These are phyloP conservation scores for Empis livida DNA, from an alignment of 2,888 invertebrate genomes.

Conservation along the genomic window DNA sequence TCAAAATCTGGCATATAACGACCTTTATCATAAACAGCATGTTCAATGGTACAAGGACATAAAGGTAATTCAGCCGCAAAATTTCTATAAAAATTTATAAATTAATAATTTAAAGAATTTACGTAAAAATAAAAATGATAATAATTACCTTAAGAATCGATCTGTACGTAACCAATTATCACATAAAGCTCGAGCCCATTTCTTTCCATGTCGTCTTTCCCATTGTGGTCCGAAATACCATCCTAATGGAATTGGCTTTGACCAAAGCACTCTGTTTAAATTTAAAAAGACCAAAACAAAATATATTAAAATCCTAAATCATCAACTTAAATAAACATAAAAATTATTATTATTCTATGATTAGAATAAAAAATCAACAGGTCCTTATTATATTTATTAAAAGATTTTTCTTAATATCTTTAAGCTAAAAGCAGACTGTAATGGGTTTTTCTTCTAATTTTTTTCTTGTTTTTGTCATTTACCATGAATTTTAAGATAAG, in stretches of 20 bases:
- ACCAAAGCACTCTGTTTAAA: conserved; percentile 59
- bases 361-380: neutral
- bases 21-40: conserved; percentile 85
- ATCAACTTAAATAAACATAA: neutral
- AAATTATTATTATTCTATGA: neutral
- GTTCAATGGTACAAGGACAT: conserved; percentile 86
- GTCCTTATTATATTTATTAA: neutral
- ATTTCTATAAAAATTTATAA: conserved; percentile 43
- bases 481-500: too few relatives aligned
- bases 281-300: neutral
- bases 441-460: too few relatives aligned
- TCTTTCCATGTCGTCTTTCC: conserved; percentile 62
- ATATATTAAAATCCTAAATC: neutral
- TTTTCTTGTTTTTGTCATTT: too few relatives aligned
- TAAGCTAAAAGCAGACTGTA: too few relatives aligned
- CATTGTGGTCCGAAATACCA: conserved; percentile 91
- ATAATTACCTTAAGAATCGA: conserved; percentile 44
- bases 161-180: conserved; percentile 84
- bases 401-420: too few relatives aligned
- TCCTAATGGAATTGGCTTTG: conserved; percentile 76
- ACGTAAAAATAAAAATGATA: conserved; percentile 2
- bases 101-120: conserved; percentile 1
- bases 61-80: conserved; percentile 71
- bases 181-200: conserved; percentile 76
- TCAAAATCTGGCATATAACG: conserved; percentile 79